Base-by-base conservation (phyloP, 2,113 vertebrate genomes). In the Hyperopisus bebe region DNA sequence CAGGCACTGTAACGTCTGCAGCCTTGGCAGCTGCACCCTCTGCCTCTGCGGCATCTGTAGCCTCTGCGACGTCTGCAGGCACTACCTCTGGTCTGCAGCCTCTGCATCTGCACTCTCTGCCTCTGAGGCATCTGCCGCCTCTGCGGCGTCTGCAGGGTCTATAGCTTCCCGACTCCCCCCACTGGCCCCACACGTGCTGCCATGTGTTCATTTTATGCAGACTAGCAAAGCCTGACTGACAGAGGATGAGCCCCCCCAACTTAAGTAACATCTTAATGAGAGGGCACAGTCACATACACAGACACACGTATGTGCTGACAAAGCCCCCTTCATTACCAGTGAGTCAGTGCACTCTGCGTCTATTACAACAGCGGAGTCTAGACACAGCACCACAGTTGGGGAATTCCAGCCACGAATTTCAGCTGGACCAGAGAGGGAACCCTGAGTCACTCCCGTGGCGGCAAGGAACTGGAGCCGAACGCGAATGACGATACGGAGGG, bases 341-440 rank as follows among this genome's bases (percentile, higher is more conserved):
- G 90, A 90, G 66, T 91, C 89, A 89, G 82, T 31, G 15, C 24
- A 21, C 42, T 15, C 48, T 39, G 19, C 35, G 86, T 80, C 55
- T 35, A 7, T 17, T 24, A 77, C 10, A 84, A 11, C 55, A 21
- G 10, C 19, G 1, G 35, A 50, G 90, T 90, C 90, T 90, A 90
- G 87, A 90, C 86, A 66, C 58, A 80, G 58, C 27, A 55, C 39
- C 87, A 70, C 53, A 11, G 44, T 15, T 19, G 90, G 89, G 86
- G 87, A 90, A 89, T 89, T 90, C 90, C 90, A 86, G 58, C 58
- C 17, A 27, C 48, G 46, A 27, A 87, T 48, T 74, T 55, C 42
- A 50, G 19, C 44, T 47, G 19, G 31, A 10, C 46, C 27, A 27
- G 13, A 74, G 55, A 86, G 90, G 90, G 88, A 42, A 42, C 74